Evolutionary conservation across 2,888 invertebrate genomes (phyloP).

Genomic region (Acheta domesticus): DNA sequence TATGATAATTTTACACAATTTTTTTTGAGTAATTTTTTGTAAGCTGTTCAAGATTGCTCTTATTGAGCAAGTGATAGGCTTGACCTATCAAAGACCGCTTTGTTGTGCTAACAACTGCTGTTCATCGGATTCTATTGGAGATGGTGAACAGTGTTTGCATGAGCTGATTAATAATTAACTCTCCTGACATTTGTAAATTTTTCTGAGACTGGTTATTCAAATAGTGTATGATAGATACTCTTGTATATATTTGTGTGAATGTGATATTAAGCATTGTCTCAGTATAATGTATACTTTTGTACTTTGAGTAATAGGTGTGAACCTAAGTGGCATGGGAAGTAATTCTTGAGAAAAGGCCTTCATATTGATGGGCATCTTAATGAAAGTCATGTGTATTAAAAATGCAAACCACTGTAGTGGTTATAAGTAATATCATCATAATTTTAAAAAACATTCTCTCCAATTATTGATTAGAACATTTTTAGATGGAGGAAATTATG

Average conservation of each 20-base stretch:
- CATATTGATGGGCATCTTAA: too few species aligned
- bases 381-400: too few species aligned
- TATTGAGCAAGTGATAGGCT: neutral
- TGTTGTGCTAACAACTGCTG: neutral
- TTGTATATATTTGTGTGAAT: constrained; percentile 10
- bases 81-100: neutral
- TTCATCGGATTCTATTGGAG: neutral
- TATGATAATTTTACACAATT: neutral
- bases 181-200: neutral
- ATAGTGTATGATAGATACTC: neutral
- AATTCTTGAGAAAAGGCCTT: too few species aligned
- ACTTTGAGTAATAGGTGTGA: neutral
- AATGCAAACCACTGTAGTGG: too few species aligned
- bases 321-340: neutral
- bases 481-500: too few species aligned
- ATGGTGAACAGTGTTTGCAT: neutral
- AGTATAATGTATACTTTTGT: neutral
- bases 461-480: too few species aligned
- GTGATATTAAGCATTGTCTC: neutral
- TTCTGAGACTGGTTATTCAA: neutral
- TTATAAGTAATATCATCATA: too few species aligned
- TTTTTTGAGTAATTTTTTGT: neutral
- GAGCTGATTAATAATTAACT: neutral
- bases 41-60: neutral
- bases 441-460: too few species aligned